phyloP scores from a whole-genome alignment of 2,888 invertebrate species.

The Odontomyia ornata region DNA sequence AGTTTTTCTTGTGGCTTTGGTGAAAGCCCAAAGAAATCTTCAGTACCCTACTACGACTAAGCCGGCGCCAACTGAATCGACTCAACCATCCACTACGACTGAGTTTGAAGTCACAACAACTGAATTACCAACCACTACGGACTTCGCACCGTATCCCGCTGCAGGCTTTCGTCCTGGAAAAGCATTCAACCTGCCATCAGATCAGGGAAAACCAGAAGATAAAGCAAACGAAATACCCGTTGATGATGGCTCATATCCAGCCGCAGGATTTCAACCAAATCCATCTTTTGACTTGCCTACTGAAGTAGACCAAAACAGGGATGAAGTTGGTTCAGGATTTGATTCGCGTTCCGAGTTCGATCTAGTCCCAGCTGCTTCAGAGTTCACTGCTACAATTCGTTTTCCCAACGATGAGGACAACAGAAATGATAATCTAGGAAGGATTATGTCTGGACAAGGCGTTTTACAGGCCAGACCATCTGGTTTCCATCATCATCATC shows the following conservation, averaged over 20 bases:
- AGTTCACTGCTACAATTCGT: neutral
- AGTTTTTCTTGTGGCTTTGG: neutral
- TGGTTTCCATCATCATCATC: neutral
- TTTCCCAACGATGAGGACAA: neutral
- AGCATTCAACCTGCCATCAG: slow-evolving; percentile 45
- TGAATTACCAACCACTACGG: neutral
- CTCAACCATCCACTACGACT: neutral
- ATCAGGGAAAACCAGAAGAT: slow-evolving; percentile 14
- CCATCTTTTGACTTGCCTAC: slow-evolving; percentile 10
- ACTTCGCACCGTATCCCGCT: slow-evolving; percentile 38
- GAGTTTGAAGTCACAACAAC: neutral
- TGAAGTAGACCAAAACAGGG: neutral
- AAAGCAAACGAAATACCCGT: neutral
- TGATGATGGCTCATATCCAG: slow-evolving; percentile 36
- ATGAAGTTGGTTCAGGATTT: neutral
- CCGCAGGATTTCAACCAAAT: slow-evolving; percentile 41
- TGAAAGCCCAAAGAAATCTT: slow-evolving; percentile 21
- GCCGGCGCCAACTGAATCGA: too few relatives aligned
- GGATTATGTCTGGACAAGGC: neutral
- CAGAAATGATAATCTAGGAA: neutral
- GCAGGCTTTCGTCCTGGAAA: slow-evolving; percentile 46
- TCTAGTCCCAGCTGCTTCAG: neutral
- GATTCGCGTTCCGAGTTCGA: neutral
- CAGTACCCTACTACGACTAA: slow-evolving; percentile 1
- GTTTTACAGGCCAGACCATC: slow-evolving; percentile 16